These are phyloP conservation scores for Fukomys damarensis DNA, from an alignment of 2,113 vertebrate species.

Conservation along the genomic window DNA sequence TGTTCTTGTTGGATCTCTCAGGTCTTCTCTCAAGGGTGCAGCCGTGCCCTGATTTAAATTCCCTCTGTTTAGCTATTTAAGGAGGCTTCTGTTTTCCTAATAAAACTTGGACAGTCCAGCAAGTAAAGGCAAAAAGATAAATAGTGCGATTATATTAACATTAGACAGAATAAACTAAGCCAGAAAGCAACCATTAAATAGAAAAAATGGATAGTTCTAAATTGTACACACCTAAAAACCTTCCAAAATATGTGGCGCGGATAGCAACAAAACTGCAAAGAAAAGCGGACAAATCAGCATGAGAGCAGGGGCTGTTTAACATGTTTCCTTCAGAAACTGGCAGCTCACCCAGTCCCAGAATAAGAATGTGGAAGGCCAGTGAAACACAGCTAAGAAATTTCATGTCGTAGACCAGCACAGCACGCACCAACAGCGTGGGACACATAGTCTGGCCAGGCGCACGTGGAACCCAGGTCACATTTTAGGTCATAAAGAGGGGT, in stretches of 20 bases:
- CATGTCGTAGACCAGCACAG: not conserved
- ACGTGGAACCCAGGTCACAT: constrained; percentile 8
- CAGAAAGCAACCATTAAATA: constrained; percentile 10
- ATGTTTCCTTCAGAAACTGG: constrained; percentile 9
- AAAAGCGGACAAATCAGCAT: not conserved
- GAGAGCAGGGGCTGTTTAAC: not conserved
- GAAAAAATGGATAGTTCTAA: constrained; percentile 16
- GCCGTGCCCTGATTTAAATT: not conserved
- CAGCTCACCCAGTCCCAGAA: not conserved
- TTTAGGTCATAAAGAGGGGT: not conserved
- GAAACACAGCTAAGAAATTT: constrained; percentile 19
- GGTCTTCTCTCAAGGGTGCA: not conserved
- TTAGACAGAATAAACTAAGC: not conserved
- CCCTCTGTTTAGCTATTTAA: constrained; percentile 36
- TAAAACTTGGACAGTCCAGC: not conserved
- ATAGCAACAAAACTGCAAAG: not conserved
- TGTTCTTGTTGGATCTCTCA: not conserved
- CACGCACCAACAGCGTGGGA: not conserved
- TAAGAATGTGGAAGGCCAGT: not conserved
- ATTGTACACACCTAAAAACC: not conserved
- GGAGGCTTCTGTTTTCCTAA: constrained; percentile 33
- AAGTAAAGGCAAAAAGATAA: constrained; percentile 32
- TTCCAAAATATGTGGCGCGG: not conserved
- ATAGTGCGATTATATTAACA: constrained; percentile 6
- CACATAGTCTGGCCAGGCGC: not conserved